Conservation (phyloP, 23 tunicate species). For the Diplosoma virens region DNA sequence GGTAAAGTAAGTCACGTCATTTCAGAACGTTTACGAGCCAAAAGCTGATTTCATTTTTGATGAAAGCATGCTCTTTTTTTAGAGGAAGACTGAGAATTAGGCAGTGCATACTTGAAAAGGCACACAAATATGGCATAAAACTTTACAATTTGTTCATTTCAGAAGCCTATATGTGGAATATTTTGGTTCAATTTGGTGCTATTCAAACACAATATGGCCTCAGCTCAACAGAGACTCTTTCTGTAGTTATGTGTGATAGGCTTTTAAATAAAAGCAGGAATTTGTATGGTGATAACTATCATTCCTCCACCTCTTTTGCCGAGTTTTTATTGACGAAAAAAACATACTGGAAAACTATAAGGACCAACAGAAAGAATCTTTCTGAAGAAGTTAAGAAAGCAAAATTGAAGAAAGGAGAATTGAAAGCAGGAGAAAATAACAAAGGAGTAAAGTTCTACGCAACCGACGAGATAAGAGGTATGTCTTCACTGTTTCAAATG, state of each 20-base stretch:
- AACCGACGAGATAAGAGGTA: background rate
- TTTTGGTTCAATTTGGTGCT: background rate
- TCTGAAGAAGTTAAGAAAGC: background rate
- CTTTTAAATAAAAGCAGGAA: background rate
- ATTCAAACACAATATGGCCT: background rate
- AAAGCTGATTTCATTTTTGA: background rate
- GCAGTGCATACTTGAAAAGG: background rate
- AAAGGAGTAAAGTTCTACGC: background rate
- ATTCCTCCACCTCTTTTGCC: background rate
- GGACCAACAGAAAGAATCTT: background rate
- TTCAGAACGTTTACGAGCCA: background rate
- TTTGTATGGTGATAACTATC: background rate
- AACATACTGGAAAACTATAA: background rate
- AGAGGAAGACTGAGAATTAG: background rate
- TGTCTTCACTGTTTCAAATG: background rate
- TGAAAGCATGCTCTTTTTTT: background rate
- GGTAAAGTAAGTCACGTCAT: background rate
- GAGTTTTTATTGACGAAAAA: background rate
- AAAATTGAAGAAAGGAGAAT: background rate
- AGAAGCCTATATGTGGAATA: background rate
- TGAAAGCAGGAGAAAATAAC: background rate
- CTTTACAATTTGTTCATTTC: background rate
- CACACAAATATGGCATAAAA: background rate
- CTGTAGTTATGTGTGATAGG: background rate
- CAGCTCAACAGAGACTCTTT: background rate